Percentiles rank a stretch among this genome's conserved stretches.
Conservation (phyloP, 2,888 invertebrate species). For the Pasiphila rectangulata region DNA sequence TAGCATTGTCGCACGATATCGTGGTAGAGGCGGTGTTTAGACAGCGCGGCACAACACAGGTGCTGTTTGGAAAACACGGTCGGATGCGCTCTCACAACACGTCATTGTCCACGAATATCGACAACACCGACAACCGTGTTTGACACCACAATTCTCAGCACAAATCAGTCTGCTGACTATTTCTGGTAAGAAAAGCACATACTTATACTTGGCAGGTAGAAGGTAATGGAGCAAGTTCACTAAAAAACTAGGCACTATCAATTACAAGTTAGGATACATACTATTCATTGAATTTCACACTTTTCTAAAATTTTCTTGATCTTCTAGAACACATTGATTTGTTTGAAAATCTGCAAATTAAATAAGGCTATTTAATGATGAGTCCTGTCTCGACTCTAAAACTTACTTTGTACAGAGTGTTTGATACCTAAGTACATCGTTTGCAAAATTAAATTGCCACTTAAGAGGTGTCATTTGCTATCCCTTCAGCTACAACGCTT, state of each 20-base stretch:
- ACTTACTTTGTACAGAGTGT: too few relatives aligned
- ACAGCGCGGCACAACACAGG: slow-evolving; percentile 37
- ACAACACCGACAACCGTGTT: neutral
- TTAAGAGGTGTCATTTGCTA: too few relatives aligned
- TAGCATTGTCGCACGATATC: slow-evolving; percentile 14
- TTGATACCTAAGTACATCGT: too few relatives aligned
- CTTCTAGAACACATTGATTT: slow-evolving; percentile 10
- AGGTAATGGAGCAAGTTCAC: too few relatives aligned
- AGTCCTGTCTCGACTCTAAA: too few relatives aligned
- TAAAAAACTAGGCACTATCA: too few relatives aligned
- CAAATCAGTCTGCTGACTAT: neutral
- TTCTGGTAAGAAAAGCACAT: neutral
- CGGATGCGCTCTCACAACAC: slow-evolving; percentile 51
- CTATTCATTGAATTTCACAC: too few relatives aligned
- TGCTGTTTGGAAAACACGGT: slow-evolving; percentile 56
- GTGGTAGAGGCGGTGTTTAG: slow-evolving; percentile 42
- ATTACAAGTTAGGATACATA: too few relatives aligned
- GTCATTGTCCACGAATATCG: neutral
- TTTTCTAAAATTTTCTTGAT: neutral
- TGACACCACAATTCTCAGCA: neutral
- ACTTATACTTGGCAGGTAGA: too few relatives aligned
- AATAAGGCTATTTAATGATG: too few relatives aligned
- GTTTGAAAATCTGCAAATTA: slow-evolving; percentile 6
- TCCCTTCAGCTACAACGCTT: too few relatives aligned
- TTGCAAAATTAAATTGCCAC: too few relatives aligned